A percentile compares a stretch with the other conserved stretches of the same genome.
These are phyloP conservation scores for Congeria kusceri DNA, from an alignment of 2,888 invertebrate species.

Conservation along the genomic window DNA sequence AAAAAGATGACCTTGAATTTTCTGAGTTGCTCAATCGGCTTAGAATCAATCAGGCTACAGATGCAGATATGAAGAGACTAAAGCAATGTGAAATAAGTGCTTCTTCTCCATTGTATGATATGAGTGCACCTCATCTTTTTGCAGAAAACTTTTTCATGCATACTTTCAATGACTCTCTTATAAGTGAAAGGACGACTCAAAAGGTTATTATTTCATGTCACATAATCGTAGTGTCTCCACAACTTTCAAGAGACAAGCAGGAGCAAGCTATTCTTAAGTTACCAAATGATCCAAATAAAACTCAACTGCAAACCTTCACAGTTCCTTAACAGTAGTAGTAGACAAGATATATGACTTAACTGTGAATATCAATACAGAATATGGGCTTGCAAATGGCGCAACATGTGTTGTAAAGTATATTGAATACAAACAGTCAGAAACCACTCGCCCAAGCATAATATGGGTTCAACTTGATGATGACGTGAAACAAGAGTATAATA, in stretches of 20 bases:
- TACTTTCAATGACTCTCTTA: slow-evolving; percentile 23
- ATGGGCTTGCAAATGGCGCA: slow-evolving; percentile 60
- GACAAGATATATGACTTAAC: slow-evolving; percentile 47
- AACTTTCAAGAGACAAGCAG: slow-evolving; percentile 33
- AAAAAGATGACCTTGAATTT: slow-evolving; percentile 63
- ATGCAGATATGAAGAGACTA: slow-evolving; percentile 40
- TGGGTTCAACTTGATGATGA: slow-evolving; percentile 55
- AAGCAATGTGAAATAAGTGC: slow-evolving; percentile 11
- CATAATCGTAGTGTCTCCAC: slow-evolving; percentile 26
- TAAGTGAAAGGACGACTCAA: slow-evolving; percentile 19
- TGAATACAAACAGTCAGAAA: slow-evolving; percentile 40
- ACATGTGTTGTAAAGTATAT: slow-evolving; percentile 47
- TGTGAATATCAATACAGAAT: slow-evolving; percentile 49
- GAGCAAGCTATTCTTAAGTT: slow-evolving; percentile 19
- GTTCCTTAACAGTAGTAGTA: slow-evolving; percentile 18
- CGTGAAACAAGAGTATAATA: slow-evolving; percentile 38
- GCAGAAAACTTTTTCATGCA: slow-evolving; percentile 44
- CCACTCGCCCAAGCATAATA: slow-evolving; percentile 50
- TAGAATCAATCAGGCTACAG: slow-evolving; percentile 40
- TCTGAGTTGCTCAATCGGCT: slow-evolving; percentile 59
- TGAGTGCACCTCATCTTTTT: slow-evolving; percentile 42
- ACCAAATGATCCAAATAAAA: slow-evolving; percentile 33
- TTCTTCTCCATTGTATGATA: slow-evolving; percentile 11
- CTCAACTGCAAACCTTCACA: slow-evolving; percentile 24
- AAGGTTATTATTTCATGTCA: slow-evolving; percentile 26